Evolutionary conservation across 2,888 invertebrate species (phyloP), one percentile per base, ranked within the genome.

Genomic region (Matsumyia berberina): DNA sequence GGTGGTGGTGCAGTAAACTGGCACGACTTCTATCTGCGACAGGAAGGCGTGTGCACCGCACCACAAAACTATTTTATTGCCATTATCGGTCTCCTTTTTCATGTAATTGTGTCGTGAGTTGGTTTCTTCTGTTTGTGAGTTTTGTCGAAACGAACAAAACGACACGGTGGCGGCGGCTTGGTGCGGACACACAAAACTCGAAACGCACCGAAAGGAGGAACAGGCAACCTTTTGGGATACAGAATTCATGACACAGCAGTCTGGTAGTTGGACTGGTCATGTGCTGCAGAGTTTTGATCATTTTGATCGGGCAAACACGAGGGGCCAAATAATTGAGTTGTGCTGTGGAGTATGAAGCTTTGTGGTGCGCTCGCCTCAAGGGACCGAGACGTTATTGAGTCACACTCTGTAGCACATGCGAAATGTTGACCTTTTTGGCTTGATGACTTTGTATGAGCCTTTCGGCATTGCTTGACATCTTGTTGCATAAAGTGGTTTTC

Each of bases 1-100:
- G 64, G 33, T 58, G 33, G 55, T 39, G 55, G 17, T 69, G 42
- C 29, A 37, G 33, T n/a, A 12, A 8, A 49, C 5, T 57, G 29
- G 19, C 70, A 64, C 57, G 55, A 70, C 37, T 49, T 70, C 17
- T 62, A 79, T 62, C 62, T 49, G 7, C 58, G 53, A 35, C 67
- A 77, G 70, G 42, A 77, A 82, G 82, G 82, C 70, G 64, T 82
- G 77, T 82, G 70, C 77, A 66, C 44, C 24, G 58, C 66, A 77
- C 44, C 77, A 44, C 72, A 70, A 82, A 72, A 58, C 58, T 60
- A 66, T 82, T 82, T 82, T 82, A 66, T 72, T 82, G 37, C 77
- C 31, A 77, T 77, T 82, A 66, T 77, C 58, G 77, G 77, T 60
- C 70, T 66, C 46, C 33, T 64, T 76, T 80, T 76, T 73, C 69